Conservation (phyloP, 2,888 invertebrate genomes). For the Anticlea derivata region DNA sequence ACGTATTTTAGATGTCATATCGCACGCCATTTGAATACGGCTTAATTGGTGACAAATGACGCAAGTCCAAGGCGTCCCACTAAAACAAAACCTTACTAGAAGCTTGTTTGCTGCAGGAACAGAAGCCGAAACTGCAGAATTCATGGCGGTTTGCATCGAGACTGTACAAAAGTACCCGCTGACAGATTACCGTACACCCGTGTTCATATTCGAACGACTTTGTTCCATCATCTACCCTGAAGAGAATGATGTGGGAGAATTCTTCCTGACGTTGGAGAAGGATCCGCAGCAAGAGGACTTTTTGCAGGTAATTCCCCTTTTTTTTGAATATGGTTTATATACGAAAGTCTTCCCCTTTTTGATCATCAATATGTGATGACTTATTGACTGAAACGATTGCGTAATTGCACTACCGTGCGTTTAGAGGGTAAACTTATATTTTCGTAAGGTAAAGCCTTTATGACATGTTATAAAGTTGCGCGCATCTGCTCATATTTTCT, state of each 20-base stretch:
- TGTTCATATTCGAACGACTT: constrained; percentile 98
- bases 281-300: constrained; percentile 99
- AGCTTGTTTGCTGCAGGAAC: constrained; percentile 84
- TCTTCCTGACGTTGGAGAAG: constrained; percentile 97
- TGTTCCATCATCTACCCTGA: constrained; percentile 99
- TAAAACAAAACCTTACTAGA: background rate
- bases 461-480: no score
- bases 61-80: no score
- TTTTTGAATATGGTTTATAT: background rate
- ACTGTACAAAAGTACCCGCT: constrained; percentile 95
- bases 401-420: no score
- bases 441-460: no score
- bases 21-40: no score
- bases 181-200: constrained; percentile 97
- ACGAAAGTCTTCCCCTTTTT: no score
- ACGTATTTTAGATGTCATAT: no score
- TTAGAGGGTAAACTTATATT: no score
- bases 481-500: no score
- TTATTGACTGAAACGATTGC: no score
- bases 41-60: no score
- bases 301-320: constrained; percentile 85
- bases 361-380: no score
- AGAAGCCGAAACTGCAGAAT: constrained; percentile 97
- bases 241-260: constrained; percentile 98
- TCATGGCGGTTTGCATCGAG: constrained; percentile 98